Evolutionary conservation across 1,140 invertebrate species (phyloP).

Genomic region (Portunus trituberculatus): DNA sequence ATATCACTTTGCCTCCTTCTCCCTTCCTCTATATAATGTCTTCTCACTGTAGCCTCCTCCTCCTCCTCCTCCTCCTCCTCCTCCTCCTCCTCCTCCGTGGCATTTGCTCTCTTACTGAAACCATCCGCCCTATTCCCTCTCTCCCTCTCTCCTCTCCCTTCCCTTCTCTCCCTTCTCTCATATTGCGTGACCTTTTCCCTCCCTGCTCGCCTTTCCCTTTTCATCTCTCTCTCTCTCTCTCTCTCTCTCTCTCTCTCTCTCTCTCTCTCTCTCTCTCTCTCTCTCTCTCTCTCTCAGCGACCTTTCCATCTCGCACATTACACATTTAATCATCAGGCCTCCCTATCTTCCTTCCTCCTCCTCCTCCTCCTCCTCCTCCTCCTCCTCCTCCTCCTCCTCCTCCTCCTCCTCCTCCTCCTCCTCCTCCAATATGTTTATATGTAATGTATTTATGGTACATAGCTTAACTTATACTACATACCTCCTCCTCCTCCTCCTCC

Average conservation of each 20-base stretch:
- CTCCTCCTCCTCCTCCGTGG: neutral
- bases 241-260: neutral
- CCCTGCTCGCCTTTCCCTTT: neutral
- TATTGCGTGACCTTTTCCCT: neutral
- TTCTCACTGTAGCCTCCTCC: no score
- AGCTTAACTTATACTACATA: no score
- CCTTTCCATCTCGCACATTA: slow-evolving; percentile 3
- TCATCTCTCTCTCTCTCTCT: neutral
- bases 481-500: neutral
- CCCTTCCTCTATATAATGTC: no score
- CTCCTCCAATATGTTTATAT: neutral
- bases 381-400: slow-evolving; percentile 39
- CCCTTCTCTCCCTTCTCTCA: neutral
- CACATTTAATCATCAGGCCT: slow-evolving; percentile 12
- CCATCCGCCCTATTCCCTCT: neutral
- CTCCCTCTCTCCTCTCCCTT: neutral
- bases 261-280: neutral
- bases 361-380: slow-evolving; percentile 16
- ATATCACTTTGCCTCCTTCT: no score
- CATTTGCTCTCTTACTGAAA: neutral
- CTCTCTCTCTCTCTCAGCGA: neutral
- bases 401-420: slow-evolving; percentile 16
- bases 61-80: neutral
- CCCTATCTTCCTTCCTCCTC: neutral
- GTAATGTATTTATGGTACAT: no score